Evolutionary conservation across 1,140 invertebrate genomes (phyloP), one percentile per base, ranked within the genome.

Genomic region (Drosophila arawakana): DNA sequence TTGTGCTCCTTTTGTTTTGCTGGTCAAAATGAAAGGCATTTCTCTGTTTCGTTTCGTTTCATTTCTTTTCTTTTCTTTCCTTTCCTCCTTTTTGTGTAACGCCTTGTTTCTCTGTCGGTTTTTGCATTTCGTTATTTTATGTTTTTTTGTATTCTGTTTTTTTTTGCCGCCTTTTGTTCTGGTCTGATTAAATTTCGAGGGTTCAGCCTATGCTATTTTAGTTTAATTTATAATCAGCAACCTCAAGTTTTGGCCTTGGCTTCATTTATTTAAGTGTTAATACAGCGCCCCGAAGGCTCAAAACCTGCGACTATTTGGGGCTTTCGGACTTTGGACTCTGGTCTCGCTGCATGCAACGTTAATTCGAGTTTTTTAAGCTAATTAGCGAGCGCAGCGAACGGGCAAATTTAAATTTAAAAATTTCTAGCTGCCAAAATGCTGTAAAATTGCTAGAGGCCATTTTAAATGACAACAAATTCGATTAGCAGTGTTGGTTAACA

Each of bases 181-280:
- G 80, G 73, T 77, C 81, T 83, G 81, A 84, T 83, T 83, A 83
- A 83, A 83, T 81, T 71, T 67, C 49, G 70, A 78, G 52, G 43
- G 55, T 67, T 77, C 13, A 44, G 43, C 41, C 63, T 39, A 46
- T 13, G 62, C 41, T 50, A 76, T 76, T 58, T 55, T 43, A 63
- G 65, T 80, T 76, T 61, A 73, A 77, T 73, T 80, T 52, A 52
- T 54, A 21, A 57, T 54, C 58, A 35, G 60, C 13, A 72, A 46
- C 61, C 57, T 47, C 18, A 41, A 78, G 62, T 76, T 62, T 72
- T 34, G 21, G 52, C 21, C 47, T 55, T 65, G 54, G 66, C 44
- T 49, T n/a, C 46, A 43, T 55, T 72, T 18, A 37, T 61, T 78
- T 78, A 18, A 39, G 44, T 73, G 46, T 73, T 78, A 78, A 62